Conservation (phyloP, 2,888 invertebrate species). For the Drosophila colorata region DNA sequence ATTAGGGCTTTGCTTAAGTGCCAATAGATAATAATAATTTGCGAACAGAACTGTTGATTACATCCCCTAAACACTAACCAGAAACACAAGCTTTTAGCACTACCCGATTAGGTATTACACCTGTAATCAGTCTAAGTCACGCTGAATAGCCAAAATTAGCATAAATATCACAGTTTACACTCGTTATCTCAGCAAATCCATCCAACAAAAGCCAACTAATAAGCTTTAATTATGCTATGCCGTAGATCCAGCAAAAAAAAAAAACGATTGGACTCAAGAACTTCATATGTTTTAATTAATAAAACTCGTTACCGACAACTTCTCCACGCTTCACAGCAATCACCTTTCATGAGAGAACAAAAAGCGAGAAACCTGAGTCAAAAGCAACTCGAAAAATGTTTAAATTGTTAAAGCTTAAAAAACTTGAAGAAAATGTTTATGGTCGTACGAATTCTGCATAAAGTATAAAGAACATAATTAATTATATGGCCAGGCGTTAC, state of each 20-base stretch:
- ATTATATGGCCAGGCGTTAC: conserved; percentile 64
- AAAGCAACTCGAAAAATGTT: conserved; percentile 3
- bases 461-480: conserved; percentile 59
- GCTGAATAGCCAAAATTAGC: conserved; percentile 32
- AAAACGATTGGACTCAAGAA: background rate
- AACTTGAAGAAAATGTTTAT: conserved; percentile 26
- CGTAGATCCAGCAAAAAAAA: background rate
- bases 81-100: background rate
- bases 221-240: conserved; percentile 52
- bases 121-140: conserved; percentile 47
- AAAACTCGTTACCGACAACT: conserved; percentile 61
- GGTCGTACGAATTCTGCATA: conserved; percentile 18
- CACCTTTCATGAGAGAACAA: conserved; percentile 46
- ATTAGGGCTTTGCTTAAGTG: conserved; percentile 4
- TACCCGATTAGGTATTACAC: conserved; percentile 5
- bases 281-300: conserved; percentile 64
- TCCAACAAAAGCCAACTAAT: conserved; percentile 23
- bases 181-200: conserved; percentile 26
- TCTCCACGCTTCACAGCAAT: conserved; percentile 54
- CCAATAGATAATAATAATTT: conserved; percentile 31
- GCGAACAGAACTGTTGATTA: conserved; percentile 33
- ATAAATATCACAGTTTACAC: conserved; percentile 42
- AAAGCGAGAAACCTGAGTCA: conserved; percentile 3
- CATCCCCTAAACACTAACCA: background rate
- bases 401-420: conserved; percentile 7